These are phyloP conservation scores for Aurelia sp. DNA, from an alignment of 30 jellyfish, hydroid and myxozoan genomes.

Conservation along the genomic window DNA sequence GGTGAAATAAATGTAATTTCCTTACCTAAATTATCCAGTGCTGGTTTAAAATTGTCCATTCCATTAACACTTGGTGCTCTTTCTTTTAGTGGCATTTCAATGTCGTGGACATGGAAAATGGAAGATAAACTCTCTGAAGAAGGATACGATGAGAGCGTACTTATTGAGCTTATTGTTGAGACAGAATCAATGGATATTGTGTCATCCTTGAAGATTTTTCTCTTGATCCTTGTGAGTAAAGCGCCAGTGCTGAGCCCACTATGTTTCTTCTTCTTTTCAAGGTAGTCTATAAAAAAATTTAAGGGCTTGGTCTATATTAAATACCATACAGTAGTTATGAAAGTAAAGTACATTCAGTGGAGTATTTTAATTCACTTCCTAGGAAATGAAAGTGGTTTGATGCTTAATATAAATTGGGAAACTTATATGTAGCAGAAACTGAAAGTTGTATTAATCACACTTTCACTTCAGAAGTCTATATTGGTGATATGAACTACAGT, in stretches of 20 bases:
- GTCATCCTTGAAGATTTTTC: slow-evolving; percentile 15
- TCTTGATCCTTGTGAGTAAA: not conserved
- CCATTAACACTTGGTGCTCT: not conserved
- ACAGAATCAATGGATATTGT: slow-evolving; percentile 17
- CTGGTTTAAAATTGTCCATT: not conserved
- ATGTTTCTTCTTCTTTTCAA: not conserved
- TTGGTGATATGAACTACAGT: too few species aligned
- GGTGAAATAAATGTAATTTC: not conserved
- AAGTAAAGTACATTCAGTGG: too few species aligned
- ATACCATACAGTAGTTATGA: too few species aligned
- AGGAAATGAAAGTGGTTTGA: too few species aligned
- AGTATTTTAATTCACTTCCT: too few species aligned
- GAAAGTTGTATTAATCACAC: too few species aligned
- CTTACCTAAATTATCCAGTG: not conserved
- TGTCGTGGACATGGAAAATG: not conserved
- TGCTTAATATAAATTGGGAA: too few species aligned
- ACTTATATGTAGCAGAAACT: too few species aligned
- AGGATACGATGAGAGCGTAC: not conserved
- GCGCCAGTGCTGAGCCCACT: not conserved
- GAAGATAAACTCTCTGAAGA: not conserved
- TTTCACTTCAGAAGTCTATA: too few species aligned
- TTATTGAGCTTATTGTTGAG: not conserved
- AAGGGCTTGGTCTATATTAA: too few species aligned
- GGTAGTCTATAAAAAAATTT: slow-evolving; percentile 1
- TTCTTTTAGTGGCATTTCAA: slow-evolving; percentile 6